phyloP scores from a whole-genome alignment of 2,888 invertebrate genomes.

The Acrobeloides nanus region DNA sequence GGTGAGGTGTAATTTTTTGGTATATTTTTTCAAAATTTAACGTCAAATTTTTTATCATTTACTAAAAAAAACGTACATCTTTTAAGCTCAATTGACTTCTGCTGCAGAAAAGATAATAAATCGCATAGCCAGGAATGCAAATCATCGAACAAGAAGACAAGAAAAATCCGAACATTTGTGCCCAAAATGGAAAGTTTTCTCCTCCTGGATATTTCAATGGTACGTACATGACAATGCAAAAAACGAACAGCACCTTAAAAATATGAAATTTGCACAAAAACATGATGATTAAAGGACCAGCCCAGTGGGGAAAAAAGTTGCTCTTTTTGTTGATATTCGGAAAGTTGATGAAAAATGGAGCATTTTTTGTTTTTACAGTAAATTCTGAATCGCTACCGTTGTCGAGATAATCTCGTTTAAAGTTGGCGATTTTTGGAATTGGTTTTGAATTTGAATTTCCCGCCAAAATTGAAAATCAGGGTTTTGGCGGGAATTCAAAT shows the following conservation, averaged over 20 bases:
- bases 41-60: background rate
- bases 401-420: too few relatives aligned
- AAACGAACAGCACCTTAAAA: conserved; percentile 71
- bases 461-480: too few relatives aligned
- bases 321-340: background rate
- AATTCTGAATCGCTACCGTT: too few relatives aligned
- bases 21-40: too few relatives aligned
- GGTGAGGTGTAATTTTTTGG: background rate
- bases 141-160: conserved; percentile 76
- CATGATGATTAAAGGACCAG: background rate
- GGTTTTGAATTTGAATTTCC: too few relatives aligned
- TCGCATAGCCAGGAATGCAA: conserved; percentile 75
- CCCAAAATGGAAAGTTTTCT: conserved; percentile 62
- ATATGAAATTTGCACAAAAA: conserved; percentile 21
- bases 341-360: too few relatives aligned
- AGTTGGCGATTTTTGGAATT: too few relatives aligned
- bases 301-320: background rate
- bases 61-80: conserved; percentile 20
- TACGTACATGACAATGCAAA: conserved; percentile 72
- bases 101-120: conserved; percentile 63
- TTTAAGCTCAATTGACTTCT: conserved; percentile 31
- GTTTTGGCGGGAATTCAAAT: too few relatives aligned
- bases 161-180: conserved; percentile 71
- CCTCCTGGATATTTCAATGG: conserved; percentile 65
- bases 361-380: too few relatives aligned